Evolutionary conservation across 2,888 invertebrate species (phyloP).

Genomic region (Ornithoptera priamus): DNA sequence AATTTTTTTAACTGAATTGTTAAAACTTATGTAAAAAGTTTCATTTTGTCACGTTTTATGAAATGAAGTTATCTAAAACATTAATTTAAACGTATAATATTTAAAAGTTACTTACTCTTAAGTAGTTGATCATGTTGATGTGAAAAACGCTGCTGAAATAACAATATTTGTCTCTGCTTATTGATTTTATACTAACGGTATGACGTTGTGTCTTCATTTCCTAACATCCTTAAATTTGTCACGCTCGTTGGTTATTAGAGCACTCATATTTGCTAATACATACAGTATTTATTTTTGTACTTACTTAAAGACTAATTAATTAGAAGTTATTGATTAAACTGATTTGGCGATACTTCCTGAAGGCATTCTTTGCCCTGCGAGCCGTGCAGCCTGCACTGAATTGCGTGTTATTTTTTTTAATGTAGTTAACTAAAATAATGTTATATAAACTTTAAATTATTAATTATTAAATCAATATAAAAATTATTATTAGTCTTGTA

Average conservation of each 20-base stretch:
- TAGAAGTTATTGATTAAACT: constrained; percentile 5
- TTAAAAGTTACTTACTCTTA: constrained; percentile 53
- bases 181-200: constrained; percentile 56
- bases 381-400: too few species aligned
- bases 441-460: too few species aligned
- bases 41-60: too few species aligned
- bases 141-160: constrained; percentile 14
- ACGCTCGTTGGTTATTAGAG: constrained; percentile 68
- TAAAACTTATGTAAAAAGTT: too few species aligned
- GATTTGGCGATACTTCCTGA: background rate
- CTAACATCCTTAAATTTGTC: constrained; percentile 58
- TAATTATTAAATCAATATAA: too few species aligned
- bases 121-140: constrained; percentile 58
- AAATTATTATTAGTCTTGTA: too few species aligned
- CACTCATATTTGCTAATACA: constrained; percentile 35
- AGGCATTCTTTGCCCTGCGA: too few species aligned
- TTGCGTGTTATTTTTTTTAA: too few species aligned
- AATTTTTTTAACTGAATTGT: too few species aligned
- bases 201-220: constrained; percentile 55
- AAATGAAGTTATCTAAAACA: too few species aligned
- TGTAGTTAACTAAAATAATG: too few species aligned
- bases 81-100: background rate
- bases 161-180: constrained; percentile 33
- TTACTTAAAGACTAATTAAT: constrained; percentile 15
- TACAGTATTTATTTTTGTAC: constrained; percentile 57